Evolutionary conservation across 1,140 invertebrate genomes (phyloP).

Genomic region (Aphis craccivora): DNA sequence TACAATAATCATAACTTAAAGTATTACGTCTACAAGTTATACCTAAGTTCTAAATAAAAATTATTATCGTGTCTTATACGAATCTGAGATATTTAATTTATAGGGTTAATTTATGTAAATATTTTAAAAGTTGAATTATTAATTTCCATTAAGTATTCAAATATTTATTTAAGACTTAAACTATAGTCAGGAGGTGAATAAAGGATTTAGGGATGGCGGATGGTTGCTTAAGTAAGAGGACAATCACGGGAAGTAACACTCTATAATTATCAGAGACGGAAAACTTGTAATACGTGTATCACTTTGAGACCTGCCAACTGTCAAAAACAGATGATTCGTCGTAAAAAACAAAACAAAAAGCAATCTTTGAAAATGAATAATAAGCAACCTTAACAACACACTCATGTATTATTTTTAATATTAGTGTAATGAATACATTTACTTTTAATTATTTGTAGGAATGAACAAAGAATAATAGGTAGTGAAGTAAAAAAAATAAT

Average conservation of each 20-base stretch:
- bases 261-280: background rate
- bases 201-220: background rate
- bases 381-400: background rate
- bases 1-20: background rate
- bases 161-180: background rate
- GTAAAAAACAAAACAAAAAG: background rate
- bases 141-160: constrained; percentile 13
- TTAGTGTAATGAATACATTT: background rate
- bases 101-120: background rate
- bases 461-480: background rate
- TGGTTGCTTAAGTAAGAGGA: background rate
- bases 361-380: background rate
- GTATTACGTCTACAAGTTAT: background rate
- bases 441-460: background rate
- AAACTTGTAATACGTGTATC: background rate
- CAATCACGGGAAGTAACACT: background rate
- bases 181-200: background rate
- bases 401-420: background rate
- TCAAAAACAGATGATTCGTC: background rate
- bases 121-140: constrained; percentile 11
- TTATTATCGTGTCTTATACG: background rate
- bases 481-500: too few relatives aligned
- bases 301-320: background rate
- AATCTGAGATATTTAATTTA: background rate
- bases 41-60: background rate